phyloP scores from a whole-genome alignment of 2,888 invertebrate genomes.

The Nymphalis polychloros region DNA sequence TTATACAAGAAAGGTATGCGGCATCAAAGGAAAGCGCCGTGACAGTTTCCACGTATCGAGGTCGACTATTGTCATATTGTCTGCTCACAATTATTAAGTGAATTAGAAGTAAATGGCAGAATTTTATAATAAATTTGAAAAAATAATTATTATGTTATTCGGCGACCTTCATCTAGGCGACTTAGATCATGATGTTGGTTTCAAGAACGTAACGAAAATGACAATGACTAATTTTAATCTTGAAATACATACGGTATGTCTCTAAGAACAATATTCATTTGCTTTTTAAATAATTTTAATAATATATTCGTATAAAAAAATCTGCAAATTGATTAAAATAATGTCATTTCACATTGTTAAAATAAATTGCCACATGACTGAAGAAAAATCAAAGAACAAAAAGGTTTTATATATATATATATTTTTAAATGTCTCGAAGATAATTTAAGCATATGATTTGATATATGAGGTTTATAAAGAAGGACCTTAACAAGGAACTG shows the following conservation, averaged over 20 bases:
- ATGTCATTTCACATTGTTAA: too few species aligned
- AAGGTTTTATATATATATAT: too few species aligned
- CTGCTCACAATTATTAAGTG: constrained; percentile 51
- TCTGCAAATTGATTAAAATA: too few species aligned
- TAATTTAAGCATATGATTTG: background rate
- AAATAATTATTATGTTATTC: background rate
- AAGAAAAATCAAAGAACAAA: too few species aligned
- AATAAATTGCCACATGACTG: too few species aligned
- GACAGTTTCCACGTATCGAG: constrained; percentile 76
- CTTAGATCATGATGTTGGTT: too few species aligned
- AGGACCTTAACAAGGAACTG: constrained; percentile 16
- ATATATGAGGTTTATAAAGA: constrained; percentile 1
- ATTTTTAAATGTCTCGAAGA: background rate
- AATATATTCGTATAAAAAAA: too few species aligned
- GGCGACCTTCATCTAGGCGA: background rate
- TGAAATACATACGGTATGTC: too few species aligned
- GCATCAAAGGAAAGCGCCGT: constrained; percentile 75
- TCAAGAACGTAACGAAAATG: too few species aligned
- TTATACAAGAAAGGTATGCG: constrained; percentile 53
- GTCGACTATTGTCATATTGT: constrained; percentile 73
- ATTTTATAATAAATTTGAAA: background rate
- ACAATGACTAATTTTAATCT: too few species aligned
- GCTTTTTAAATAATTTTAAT: too few species aligned
- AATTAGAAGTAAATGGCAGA: constrained; percentile 35
- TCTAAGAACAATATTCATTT: too few species aligned